Base-by-base conservation (phyloP, 2,113 vertebrate species). In the Butorides virescens region DNA sequence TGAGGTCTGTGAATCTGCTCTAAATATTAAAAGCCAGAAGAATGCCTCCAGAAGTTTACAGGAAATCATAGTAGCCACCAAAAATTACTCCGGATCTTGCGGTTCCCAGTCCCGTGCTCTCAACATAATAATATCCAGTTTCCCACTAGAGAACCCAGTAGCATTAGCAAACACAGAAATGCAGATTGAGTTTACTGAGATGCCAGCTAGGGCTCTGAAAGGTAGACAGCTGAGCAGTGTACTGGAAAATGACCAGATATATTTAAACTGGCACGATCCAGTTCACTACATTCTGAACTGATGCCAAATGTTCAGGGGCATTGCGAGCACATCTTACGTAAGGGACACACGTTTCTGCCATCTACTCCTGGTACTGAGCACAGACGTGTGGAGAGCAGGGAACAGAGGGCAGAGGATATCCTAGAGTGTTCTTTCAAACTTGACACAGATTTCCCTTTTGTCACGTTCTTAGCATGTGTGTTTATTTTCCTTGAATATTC, bases 401-500 rank as follows among this genome's bases (percentile, higher is more conserved):
- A 94, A 36, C 86, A 91, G 56, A 87, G 95, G 76, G 75, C 72
- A 92, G 72, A 94, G 85, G 90, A 92, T 96, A 95, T 93, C 91
- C 97, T 66, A 65, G 11, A 93, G 20, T 63, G 53, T 49, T 91
- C 95, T 89, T 96, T 81, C 88, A 84, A 68, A 93, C 79, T 83
- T 92, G 90, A 88, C 92, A 95, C 21, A 78, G 63, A 95, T 94
- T 94, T 95, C 72, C 46, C 89, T 92, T 91, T 95, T 91, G 94
- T 91, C 88, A 96, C 52, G 37, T 97, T 91, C 95, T 94, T 93
- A 88, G 32, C 92, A 56, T 85, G 70, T 89, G 91, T 89, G 83
- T 95, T 97, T 96, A 87, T 93, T 96, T 96, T 93, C 83, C 86
- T 94, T 96, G 76, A 91, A 96, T 94, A 96, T 93, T 89, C 92